Base-by-base conservation (phyloP, 1,140 invertebrate genomes). In the Pteromalus puparum region DNA sequence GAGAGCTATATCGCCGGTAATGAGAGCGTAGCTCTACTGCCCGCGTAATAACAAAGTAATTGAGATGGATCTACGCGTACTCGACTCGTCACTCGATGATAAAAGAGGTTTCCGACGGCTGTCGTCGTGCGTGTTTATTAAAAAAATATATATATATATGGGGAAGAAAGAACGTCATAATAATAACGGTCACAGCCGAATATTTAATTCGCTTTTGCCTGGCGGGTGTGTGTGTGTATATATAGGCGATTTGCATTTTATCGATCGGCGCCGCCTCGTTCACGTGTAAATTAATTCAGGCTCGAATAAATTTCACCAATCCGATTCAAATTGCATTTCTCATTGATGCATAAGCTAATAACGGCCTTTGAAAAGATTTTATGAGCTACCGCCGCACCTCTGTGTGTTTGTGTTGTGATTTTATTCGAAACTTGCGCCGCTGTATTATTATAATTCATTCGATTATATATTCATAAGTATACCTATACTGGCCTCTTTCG, bases 11-110 rank as follows among this genome's bases (percentile, higher is more conserved):
- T 61, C 26, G 67, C 28, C 10, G 24, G 67, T 30, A 70, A 70
- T 70, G 24, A 70, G 67, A 70, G 67, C 53, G 53, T n/a, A n/a
- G 53, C 53, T 70, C 24, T 24, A 6, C 72, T 85, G 83, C 87
- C 70, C 26, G 72, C 80, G 77, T 88, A 88, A 88, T 87, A 87
- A 88, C 82, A 26, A 61, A 70, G 82, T 88, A 88, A 88, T 88
- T 88, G 88, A 88, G 87, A 88, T 82, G 81, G 86, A 88, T 88
- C 88, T 80, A 80, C 81, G 83, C 76, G 68, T 83, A 34, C 81
- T 70, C 82, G 67, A 76, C 28, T 74, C 15, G 28, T 15, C 72
- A 74, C 34, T 85, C 82, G 80, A 67, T 79, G 78, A 84, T 86
- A 74, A 86, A 65, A 84, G 53, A 30, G 18, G 28, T 73, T 26